These are phyloP conservation scores for Carassius gibelio DNA, from an alignment of 2,113 vertebrate genomes.

Conservation along the genomic window DNA sequence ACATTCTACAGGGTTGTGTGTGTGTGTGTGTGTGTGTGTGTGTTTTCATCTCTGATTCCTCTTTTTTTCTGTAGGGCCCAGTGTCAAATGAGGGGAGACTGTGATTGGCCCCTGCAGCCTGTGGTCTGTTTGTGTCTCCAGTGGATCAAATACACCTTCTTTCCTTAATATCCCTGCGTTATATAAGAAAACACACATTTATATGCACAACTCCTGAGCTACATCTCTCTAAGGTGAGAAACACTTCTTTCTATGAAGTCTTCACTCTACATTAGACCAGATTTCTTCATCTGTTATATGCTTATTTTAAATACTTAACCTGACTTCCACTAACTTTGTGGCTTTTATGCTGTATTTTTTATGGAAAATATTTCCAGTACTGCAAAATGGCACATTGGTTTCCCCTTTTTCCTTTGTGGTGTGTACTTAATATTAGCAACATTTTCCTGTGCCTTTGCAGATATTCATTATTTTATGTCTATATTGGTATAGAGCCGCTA, in stretches of 20 bases:
- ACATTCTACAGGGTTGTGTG: neutral
- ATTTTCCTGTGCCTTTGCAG: neutral
- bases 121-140: constrained; percentile 23
- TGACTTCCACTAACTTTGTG: neutral
- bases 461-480: neutral
- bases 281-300: neutral
- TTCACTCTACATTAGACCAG: neutral
- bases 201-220: constrained; percentile 9
- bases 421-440: neutral
- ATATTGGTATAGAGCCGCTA: neutral
- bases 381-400: neutral
- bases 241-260: neutral
- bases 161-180: constrained; percentile 12
- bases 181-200: neutral
- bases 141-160: constrained; percentile 28
- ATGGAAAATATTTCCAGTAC: neutral
- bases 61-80: constrained; percentile 31
- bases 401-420: neutral
- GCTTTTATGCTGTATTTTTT: neutral
- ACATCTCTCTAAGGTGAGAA: constrained; percentile 43
- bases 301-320: neutral
- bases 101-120: constrained; percentile 24
- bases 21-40: neutral
- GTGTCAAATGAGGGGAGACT: constrained; percentile 48
- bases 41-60: constrained; percentile 3